phyloP scores from a whole-genome alignment of 2,113 vertebrate genomes.

The Galemys pyrenaicus region DNA sequence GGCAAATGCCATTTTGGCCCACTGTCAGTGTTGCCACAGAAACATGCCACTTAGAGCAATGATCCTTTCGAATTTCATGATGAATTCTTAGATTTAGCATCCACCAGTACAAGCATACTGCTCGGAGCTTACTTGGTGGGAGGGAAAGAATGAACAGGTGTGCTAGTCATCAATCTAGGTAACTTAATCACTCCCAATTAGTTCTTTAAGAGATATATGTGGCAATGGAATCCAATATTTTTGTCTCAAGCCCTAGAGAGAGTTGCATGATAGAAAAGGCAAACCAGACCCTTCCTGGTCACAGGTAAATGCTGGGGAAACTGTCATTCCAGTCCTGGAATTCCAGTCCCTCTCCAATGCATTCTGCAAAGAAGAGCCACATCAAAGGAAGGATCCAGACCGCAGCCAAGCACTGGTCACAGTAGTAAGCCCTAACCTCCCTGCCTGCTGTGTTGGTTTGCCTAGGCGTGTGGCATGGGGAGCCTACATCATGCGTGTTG shows the following conservation, averaged over 20 bases:
- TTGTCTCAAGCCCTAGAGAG: constrained; percentile 46
- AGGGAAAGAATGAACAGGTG: neutral
- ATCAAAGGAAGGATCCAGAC: constrained; percentile 87
- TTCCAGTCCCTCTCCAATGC: neutral
- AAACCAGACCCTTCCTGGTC: neutral
- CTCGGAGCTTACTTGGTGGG: neutral
- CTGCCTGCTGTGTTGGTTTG: constrained; percentile 82
- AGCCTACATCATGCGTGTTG: constrained; percentile 83
- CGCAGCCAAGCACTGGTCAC: constrained; percentile 88
- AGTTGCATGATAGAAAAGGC: neutral
- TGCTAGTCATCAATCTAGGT: neutral
- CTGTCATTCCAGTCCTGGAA: neutral
- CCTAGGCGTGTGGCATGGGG: constrained; percentile 82
- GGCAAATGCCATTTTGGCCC: neutral
- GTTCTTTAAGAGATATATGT: neutral
- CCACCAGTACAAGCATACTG: neutral
- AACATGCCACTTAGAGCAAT: neutral
- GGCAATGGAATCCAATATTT: neutral
- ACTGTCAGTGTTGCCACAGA: neutral
- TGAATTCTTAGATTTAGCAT: neutral
- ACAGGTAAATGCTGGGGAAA: neutral
- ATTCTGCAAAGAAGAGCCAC: constrained; percentile 44
- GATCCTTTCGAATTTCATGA: neutral
- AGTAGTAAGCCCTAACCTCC: constrained; percentile 89
- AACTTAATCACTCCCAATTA: neutral